Evolutionary conservation across 2,797 vertebrate genomes (phyloP), one percentile per base, ranked within the genome.

Genomic region (Dermochelys coriacea): DNA sequence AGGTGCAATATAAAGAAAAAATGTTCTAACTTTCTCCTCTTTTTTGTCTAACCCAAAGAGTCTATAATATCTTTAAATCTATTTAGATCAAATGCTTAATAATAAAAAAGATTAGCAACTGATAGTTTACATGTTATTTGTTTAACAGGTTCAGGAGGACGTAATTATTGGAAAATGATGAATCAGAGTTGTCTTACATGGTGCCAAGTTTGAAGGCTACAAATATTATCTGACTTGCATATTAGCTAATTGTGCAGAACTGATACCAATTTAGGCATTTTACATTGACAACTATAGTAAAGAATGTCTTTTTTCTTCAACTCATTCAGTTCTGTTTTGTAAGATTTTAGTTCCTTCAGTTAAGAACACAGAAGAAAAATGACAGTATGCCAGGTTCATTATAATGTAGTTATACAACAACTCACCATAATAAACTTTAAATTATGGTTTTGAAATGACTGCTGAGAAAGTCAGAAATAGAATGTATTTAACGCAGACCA

Each of bases 261-360:
- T 91, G 95, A 94, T 92, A 92, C 45, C 90, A 96, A 80, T 93
- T 93, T 93, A 94, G 91, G 85, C 64, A 85, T 93, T 97, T 97
- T 87, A 93, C 83, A 89, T 59, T 88, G 94, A 95, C 90, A 96
- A 78, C 27, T 57, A 74, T 8, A 74, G 34, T 49, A 59, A 80
- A 91, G 41, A 80, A 25, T 18, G 88, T 90, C 68, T 95, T 71
- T 71, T 71, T 71, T 82, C 47, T 47, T 57, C 90, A 25, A 50
- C 5, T 88, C 51, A 51, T 94, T 97, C 84, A 92, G 52, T 34
- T 96, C 64, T 75, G 29, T 54, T 93, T 88, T 25, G 85, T 95
- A 94, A 90, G 75, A 89, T n/a, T 90, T 97, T 91, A 94, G 61
- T 93, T 89, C 93, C 88, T 86, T 61, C 59, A 95, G 89, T 90